phyloP scores from a whole-genome alignment of 2,797 vertebrate genomes.

The Botia almorhae region DNA sequence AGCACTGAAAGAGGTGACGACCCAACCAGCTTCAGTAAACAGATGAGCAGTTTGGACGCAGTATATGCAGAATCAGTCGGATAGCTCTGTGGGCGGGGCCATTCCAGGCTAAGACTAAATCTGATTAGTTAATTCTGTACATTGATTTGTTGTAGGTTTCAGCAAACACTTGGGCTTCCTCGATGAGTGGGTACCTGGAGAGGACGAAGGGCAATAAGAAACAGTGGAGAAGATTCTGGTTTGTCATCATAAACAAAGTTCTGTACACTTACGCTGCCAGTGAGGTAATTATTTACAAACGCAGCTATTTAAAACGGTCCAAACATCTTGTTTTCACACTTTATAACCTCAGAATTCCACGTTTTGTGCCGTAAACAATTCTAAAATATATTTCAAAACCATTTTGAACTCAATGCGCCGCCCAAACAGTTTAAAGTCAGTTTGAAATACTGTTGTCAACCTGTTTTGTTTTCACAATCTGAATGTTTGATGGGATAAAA shows the following conservation, averaged over 20 bases:
- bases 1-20: constrained; percentile 90
- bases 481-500: too few species aligned
- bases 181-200: constrained; percentile 96
- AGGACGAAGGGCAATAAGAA: constrained; percentile 90
- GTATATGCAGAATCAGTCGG: background rate
- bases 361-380: too few species aligned
- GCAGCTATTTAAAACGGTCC: too few species aligned
- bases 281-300: constrained; percentile 70
- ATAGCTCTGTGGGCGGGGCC: background rate
- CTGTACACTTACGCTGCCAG: too few species aligned
- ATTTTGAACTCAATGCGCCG: too few species aligned
- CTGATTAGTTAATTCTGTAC: background rate
- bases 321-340: too few species aligned
- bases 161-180: constrained; percentile 91
- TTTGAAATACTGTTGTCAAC: too few species aligned
- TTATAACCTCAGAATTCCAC: too few species aligned
- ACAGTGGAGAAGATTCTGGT: constrained; percentile 81
- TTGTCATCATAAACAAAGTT: too few species aligned
- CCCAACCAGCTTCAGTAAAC: background rate
- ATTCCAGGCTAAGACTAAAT: background rate
- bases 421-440: too few species aligned
- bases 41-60: background rate
- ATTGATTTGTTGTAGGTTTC: constrained; percentile 80
- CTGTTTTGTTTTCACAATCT: too few species aligned
- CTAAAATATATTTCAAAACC: too few species aligned